These are phyloP conservation scores for Eupithecia subumbrata DNA, from an alignment of 2,888 invertebrate genomes.

Conservation along the genomic window DNA sequence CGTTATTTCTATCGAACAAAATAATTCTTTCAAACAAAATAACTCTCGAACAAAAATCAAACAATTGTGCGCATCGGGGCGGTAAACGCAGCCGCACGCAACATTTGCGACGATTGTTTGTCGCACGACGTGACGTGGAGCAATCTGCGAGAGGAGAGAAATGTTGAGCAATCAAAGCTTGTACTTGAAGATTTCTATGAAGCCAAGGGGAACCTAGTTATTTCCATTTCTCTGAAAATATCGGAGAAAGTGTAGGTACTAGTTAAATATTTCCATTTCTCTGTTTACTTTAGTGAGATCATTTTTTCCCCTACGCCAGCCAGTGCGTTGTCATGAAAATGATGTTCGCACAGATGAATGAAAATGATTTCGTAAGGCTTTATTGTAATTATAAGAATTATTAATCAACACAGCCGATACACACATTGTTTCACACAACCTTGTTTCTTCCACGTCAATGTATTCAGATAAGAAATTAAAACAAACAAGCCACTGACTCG, in stretches of 20 bases:
- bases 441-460: neutral
- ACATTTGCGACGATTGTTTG: slow-evolving; percentile 37
- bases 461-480: slow-evolving; percentile 10
- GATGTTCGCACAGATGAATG: too few relatives aligned
- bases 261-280: too few relatives aligned
- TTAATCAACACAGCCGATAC: neutral
- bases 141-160: slow-evolving; percentile 1
- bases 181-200: neutral
- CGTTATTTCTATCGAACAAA: slow-evolving; percentile 36
- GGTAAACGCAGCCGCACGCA: slow-evolving; percentile 40
- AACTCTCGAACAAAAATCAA: slow-evolving; percentile 38
- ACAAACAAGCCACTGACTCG: slow-evolving; percentile 14
- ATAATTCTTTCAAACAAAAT: slow-evolving; percentile 36
- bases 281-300: too few relatives aligned
- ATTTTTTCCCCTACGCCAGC: too few relatives aligned
- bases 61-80: slow-evolving; percentile 38
- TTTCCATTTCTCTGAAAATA: neutral
- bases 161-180: neutral
- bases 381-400: neutral
- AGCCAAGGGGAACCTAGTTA: neutral
- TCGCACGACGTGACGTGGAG: slow-evolving; percentile 19
- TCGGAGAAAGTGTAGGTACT: neutral
- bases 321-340: neutral
- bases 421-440: neutral
- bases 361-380: too few relatives aligned